phyloP scores from a whole-genome alignment of 2,888 invertebrate species.

The Subacronicta megacephala region DNA sequence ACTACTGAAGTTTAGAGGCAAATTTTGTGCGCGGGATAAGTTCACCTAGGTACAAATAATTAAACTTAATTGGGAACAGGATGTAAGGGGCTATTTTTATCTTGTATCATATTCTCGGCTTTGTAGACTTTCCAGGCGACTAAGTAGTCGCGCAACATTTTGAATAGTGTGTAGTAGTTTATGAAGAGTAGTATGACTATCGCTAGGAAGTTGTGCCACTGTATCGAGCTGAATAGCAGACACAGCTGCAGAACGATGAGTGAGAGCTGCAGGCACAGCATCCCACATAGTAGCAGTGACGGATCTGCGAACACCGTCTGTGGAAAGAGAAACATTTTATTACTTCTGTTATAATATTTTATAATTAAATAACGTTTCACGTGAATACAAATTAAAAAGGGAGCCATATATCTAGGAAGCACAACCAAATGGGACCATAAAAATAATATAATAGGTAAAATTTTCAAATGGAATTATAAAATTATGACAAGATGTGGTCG shows the following conservation, averaged over 20 bases:
- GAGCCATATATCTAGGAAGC: too few relatives aligned
- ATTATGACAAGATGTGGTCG: too few relatives aligned
- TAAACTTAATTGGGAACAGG: slow-evolving; percentile 49
- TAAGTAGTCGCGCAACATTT: slow-evolving; percentile 95
- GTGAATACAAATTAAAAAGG: too few relatives aligned
- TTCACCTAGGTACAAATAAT: slow-evolving; percentile 39
- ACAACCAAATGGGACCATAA: too few relatives aligned
- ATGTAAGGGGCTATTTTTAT: slow-evolving; percentile 78
- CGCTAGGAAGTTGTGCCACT: slow-evolving; percentile 98
- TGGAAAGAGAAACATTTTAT: slow-evolving; percentile 1
- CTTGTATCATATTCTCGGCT: slow-evolving; percentile 92
- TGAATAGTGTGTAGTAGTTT: slow-evolving; percentile 97
- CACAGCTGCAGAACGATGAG: slow-evolving; percentile 94
- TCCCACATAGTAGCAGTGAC: slow-evolving; percentile 92
- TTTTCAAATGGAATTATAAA: too few relatives aligned
- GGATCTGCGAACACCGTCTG: slow-evolving; percentile 97
- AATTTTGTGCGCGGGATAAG: slow-evolving; percentile 55
- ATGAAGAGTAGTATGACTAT: slow-evolving; percentile 95
- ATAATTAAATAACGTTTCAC: too few relatives aligned
- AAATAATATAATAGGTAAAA: too few relatives aligned
- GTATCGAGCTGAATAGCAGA: slow-evolving; percentile 93
- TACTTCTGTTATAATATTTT: too few relatives aligned
- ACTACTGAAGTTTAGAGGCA: slow-evolving; percentile 17
- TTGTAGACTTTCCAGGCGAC: slow-evolving; percentile 95
- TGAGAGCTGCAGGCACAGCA: slow-evolving; percentile 92